Percentiles rank a stretch among this genome's conserved stretches.
Evolutionary conservation across 1,140 invertebrate genomes (phyloP).

Genomic region (Aphelenchoides besseyi): DNA sequence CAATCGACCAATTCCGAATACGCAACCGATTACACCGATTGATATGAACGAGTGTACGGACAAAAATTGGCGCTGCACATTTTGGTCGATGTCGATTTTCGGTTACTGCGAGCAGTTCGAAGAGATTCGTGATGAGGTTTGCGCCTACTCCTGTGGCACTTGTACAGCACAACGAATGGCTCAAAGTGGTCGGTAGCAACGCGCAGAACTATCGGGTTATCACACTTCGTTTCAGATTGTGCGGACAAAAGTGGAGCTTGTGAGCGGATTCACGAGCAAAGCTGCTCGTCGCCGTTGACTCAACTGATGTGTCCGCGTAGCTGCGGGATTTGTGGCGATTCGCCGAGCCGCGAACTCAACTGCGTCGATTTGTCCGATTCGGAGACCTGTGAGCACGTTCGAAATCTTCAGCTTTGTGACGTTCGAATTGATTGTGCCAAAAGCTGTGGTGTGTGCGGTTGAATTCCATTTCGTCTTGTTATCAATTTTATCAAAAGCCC

Average conservation of each 20-base stretch:
- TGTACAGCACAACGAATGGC: conserved; percentile 17
- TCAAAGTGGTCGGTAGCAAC: not conserved
- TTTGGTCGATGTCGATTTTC: conserved; percentile 52
- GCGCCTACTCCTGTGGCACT: conserved; percentile 65
- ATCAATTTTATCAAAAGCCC: too few species aligned
- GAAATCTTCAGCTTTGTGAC: conserved; percentile 6
- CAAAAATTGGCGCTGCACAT: conserved; percentile 53
- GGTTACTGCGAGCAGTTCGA: conserved; percentile 49
- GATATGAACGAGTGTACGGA: conserved; percentile 29
- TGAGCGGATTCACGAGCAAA: conserved; percentile 13
- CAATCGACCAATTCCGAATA: not conserved
- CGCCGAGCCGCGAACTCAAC: not conserved
- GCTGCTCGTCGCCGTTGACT: conserved; percentile 25
- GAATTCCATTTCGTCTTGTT: not conserved
- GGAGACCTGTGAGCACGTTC: conserved; percentile 10
- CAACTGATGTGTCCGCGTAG: conserved; percentile 18
- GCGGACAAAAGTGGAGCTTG: conserved; percentile 10
- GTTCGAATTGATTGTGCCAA: conserved; percentile 15
- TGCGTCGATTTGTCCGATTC: conserved; percentile 16
- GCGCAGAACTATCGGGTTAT: not conserved
- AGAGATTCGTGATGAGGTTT: conserved; percentile 47
- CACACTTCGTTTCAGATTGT: conserved; percentile 12
- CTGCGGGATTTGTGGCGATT: conserved; percentile 1
- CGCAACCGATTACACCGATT: not conserved
- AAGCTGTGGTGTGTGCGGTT: conserved; percentile 1